Evolutionary conservation across 1,140 invertebrate genomes (phyloP), one percentile per base, ranked within the genome.

Genomic region (Acromyrmex echinatior): DNA sequence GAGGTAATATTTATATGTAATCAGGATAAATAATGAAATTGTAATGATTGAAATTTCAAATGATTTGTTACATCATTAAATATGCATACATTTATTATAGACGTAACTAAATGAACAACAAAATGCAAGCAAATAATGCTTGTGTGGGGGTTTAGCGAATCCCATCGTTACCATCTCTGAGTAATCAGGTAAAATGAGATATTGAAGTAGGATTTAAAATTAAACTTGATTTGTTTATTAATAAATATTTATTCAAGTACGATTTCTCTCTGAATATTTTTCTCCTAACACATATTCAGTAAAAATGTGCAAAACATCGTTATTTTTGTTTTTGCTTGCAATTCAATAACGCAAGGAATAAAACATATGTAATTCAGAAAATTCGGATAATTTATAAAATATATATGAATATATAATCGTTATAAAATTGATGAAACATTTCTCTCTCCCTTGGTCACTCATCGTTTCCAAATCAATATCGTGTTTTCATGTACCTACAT

Each of bases 61-160:
- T 74, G 56, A 74, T 84, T 76, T 76, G 70, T 49, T 84, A 62
- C 39, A 68, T 74, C 70, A 76, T 74, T 76, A 84, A 84, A 84
- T 76, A 84, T 84, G 39, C 45, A 74, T 49, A 62, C 70, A 60
- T 84, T 76, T 74, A 62, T 82, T 74, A 82, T 63, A 84, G 70
- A 63, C 39, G n/a, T 51, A 35, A 71, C 28, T 62, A 76, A 84
- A 84, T 84, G 70, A 82, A 74, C 56, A 82, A 82, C 49, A 76
- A 84, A 76, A 84, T 35, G 70, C 39, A 45, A 76, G 35, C 25
- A 84, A 84, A 84, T 84, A 74, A 76, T 84, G 14, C 14, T 45
- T 21, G 70, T 56, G 25, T 49, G 49, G 49, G 28, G 31, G n/a
- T 74, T 84, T 74, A 74, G 56, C 80, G n/a, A 62, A 65, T n/a